Evolutionary conservation across 2,888 invertebrate genomes (phyloP).

Genomic region (Apocheima hispidaria): DNA sequence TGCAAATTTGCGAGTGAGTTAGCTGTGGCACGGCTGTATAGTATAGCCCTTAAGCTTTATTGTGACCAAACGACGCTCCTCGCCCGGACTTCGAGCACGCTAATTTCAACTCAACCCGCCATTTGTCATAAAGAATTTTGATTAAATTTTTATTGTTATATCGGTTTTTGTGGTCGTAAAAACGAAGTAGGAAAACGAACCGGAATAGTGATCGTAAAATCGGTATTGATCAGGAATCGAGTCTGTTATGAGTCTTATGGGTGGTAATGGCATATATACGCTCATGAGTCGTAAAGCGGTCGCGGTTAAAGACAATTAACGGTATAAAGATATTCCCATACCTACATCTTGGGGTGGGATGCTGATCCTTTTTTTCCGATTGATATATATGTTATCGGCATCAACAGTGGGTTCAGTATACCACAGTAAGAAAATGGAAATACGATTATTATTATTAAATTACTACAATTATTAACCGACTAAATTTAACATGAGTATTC

Average conservation of each 20-base stretch:
- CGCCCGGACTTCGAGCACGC: constrained; percentile 28
- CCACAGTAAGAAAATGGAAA: no score
- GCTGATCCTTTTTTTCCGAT: constrained; percentile 1
- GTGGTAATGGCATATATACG: constrained; percentile 33
- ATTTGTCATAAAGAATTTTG: constrained; percentile 51
- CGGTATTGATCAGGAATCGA: constrained; percentile 35
- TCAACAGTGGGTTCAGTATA: no score
- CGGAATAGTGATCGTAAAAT: constrained; percentile 37
- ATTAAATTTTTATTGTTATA: constrained; percentile 50
- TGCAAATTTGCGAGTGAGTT: no score
- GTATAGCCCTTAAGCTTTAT: constrained; percentile 48
- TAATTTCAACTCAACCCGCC: constrained; percentile 34
- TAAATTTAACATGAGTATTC: no score
- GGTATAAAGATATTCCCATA: constrained; percentile 18
- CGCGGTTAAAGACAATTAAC: constrained; percentile 29
- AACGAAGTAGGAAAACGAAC: constrained; percentile 38
- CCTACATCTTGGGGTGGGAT: constrained; percentile 17
- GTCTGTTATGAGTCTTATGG: constrained; percentile 35
- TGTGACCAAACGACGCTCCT: constrained; percentile 60
- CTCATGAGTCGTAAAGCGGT: constrained; percentile 33
- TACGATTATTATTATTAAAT: no score
- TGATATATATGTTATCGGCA: background rate
- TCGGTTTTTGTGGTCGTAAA: constrained; percentile 38
- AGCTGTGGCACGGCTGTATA: no score
- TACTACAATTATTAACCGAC: no score